Base-by-base conservation (phyloP, 1,140 invertebrate species). In the Drosophila tsacasi region DNA sequence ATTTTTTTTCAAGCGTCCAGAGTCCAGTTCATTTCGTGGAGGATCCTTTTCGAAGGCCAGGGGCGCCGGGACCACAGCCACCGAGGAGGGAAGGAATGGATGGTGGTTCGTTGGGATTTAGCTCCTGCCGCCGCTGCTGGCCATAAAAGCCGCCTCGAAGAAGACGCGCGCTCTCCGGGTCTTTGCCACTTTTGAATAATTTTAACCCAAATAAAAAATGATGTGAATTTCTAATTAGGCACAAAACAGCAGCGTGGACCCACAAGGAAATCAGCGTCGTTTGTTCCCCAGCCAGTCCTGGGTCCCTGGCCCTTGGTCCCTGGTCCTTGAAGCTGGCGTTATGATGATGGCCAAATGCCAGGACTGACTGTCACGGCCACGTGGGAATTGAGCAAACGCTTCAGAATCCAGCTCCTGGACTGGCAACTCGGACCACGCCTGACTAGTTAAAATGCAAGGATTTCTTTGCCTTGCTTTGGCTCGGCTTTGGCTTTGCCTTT, bases 171-270 rank as follows among this genome's bases (percentile, higher is more conserved):
- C 66, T 65, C 63, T 65, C 71, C 66, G 75, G 76, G 80, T 83
- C 75, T 74, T 74, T 77, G 79, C 64, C 79, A 91, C 79, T 77
- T 92, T 91, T 91, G 90, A 91, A 91, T 91, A 91, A 91, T 91
- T 91, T 91, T 85, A 92, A 86, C 81, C 91, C 79, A 85, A 92
- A 92, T 92, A 92, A 92, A 91, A 92, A 92, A 89, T 86, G 86
- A 92, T 92, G 91, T 92, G 91, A 92, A 92, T 92, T 92, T 75
- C 78, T 92, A 92, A 92, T 92, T 92, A 92, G 86, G 78, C 83
- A 67, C 68, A 82, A 76, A 65, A 39, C 55, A 76, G 57, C 46
- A 59, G 49, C 39, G 63, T 44, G 32, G 30, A 62, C 42, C 67
- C 32, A 60, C 47, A 61, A 62, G 68, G 32, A 76, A 87, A 87